Conservation (phyloP, 2,888 invertebrate genomes). For the Macropis europaea region DNA sequence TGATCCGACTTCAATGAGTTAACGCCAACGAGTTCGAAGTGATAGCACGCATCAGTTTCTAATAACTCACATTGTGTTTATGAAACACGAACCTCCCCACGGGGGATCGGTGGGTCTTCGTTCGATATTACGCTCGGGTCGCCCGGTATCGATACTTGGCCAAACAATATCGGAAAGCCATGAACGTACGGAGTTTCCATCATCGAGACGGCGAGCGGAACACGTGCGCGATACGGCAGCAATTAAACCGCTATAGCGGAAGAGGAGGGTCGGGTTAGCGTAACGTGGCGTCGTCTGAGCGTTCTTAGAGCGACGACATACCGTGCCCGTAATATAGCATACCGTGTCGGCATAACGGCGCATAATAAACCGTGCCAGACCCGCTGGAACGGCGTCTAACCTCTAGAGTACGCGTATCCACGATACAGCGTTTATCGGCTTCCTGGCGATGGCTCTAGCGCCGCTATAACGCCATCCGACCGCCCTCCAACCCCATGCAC, state of each 20-base stretch:
- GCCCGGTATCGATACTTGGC: conserved; percentile 1
- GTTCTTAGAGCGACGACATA: conserved; percentile 35
- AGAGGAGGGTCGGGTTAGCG: not conserved
- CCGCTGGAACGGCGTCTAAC: conserved; percentile 9
- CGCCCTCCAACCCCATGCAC: no score
- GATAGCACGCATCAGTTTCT: no score
- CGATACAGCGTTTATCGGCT: conserved; percentile 40
- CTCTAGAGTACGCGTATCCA: conserved; percentile 40
- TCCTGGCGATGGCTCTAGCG: conserved; percentile 12
- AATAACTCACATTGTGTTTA: no score
- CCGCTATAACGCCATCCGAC: conserved; percentile 1
- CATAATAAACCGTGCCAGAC: conserved; percentile 52
- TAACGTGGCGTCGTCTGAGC: conserved; percentile 10
- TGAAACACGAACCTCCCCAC: not conserved
- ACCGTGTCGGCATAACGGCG: conserved; percentile 50
- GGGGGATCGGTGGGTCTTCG: no score
- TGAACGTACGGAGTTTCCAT: conserved; percentile 40
- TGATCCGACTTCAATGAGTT: no score
- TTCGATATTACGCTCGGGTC: not conserved
- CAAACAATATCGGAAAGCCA: conserved; percentile 37
- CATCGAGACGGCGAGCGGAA: not conserved
- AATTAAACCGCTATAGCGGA: conserved; percentile 37
- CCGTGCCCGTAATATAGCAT: conserved; percentile 50
- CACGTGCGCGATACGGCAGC: conserved; percentile 30
- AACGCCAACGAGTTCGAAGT: no score